These are phyloP conservation scores for Sterrhoptilus dennistouni DNA, from an alignment of 2,113 vertebrate species.

Conservation along the genomic window DNA sequence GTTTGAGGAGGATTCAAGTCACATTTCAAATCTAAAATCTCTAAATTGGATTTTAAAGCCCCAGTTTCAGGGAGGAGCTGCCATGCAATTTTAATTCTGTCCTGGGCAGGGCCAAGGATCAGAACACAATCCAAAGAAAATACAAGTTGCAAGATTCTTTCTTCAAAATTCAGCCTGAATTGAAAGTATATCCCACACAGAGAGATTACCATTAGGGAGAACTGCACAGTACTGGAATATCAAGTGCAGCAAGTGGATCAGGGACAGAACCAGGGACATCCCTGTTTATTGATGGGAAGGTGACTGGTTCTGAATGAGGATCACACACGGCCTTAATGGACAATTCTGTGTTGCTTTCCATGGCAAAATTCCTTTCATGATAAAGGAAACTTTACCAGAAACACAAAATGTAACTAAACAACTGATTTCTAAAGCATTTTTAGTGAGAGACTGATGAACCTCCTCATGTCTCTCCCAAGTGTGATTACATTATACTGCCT, in stretches of 20 bases:
- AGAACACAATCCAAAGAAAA: conserved; percentile 47
- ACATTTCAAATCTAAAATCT: conserved; percentile 43
- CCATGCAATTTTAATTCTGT: conserved; percentile 35
- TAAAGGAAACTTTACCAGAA: background rate
- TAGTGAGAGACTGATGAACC: background rate
- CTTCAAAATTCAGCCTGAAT: background rate
- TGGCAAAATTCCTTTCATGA: background rate
- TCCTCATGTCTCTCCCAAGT: background rate
- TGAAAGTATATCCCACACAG: background rate
- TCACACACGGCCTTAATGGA: background rate
- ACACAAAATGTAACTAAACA: background rate
- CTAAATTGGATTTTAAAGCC: conserved; percentile 39
- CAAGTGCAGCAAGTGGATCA: background rate
- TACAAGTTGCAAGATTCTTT: background rate
- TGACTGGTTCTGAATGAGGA: background rate
- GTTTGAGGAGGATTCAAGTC: conserved; percentile 13
- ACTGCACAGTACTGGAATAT: background rate
- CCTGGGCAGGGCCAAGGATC: background rate
- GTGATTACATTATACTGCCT: conserved; percentile 30
- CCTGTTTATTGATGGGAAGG: background rate
- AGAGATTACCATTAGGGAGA: background rate
- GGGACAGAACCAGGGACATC: background rate
- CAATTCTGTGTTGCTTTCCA: background rate
- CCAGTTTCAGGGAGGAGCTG: background rate
- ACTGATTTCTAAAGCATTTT: background rate